Evolutionary conservation across 2,113 vertebrate species (phyloP), one percentile per base, ranked within the genome.

Genomic region (Columbina picui): DNA sequence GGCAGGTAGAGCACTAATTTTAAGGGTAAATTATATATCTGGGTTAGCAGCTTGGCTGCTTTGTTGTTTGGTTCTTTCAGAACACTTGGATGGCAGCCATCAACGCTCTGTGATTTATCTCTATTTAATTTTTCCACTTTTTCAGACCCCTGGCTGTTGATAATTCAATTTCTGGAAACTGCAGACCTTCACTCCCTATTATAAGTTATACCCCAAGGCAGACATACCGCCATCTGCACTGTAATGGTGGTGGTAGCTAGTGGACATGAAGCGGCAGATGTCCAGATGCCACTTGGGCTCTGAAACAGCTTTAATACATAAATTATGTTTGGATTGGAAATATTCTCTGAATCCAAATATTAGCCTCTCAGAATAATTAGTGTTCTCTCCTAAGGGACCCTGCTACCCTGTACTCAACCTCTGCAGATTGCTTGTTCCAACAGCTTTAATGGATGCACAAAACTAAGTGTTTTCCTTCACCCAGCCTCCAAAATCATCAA

Each of bases 111-210:
- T 81, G 86, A 97, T 93, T 93, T 95, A 93, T 93, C 86, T 88
- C 93, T 89, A 39, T 89, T 93, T 94, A 90, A 87, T 96, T 95
- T 93, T 89, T 84, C 64, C 77, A 89, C 83, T 96, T 96, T 90
- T 96, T 84, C 86, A 92, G 83, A 95, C 41, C 75, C 70, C 83
- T 80, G 61, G 86, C 83, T 95, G 92, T 84, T 87, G 80, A 34
- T 90, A 95, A 96, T 95, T 95, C 73, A 53, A 53, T 94, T 94
- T 95, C 86, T 95, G 96, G 88, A 93, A 89, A 95, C 27, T 84
- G 79, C 65, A 92, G 80, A 60, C 73, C 83, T 90, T 96, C 68
- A 71, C 3, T 92, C 73, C 43, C 76, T 86, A 23, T 94, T 86
- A 52, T 22, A 91, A 94, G 76, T 91, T 81, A 88, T 65, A 86